These are phyloP conservation scores for Helicoverpa armigera DNA, from an alignment of 1,140 invertebrate genomes.

Conservation along the genomic window DNA sequence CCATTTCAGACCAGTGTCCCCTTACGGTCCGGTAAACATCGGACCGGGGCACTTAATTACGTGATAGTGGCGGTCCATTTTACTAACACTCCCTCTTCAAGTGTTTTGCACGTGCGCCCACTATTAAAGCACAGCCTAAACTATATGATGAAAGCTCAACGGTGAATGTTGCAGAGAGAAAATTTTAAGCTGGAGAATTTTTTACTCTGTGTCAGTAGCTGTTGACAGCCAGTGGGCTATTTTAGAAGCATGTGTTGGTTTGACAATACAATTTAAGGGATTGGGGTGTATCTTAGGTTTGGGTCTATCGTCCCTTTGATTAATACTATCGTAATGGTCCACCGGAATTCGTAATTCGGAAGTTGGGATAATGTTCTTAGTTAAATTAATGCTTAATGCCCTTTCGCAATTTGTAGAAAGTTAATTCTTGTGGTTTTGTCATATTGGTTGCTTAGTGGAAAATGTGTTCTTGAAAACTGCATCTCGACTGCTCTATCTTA, in stretches of 20 bases:
- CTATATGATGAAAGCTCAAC: constrained; percentile 2
- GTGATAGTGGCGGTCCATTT: constrained; percentile 67
- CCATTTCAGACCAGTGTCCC: constrained; percentile 58
- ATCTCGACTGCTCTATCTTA: too few species aligned
- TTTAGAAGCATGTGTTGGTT: constrained; percentile 59
- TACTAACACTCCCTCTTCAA: constrained; percentile 58
- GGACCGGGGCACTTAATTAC: constrained; percentile 65
- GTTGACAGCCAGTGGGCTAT: neutral
- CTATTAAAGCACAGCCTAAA: constrained; percentile 42
- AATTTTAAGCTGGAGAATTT: neutral
- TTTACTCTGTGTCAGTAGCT: constrained; percentile 38
- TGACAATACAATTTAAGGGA: constrained; percentile 66
- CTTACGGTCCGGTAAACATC: constrained; percentile 65
- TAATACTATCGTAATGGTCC: constrained; percentile 61
- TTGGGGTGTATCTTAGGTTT: constrained; percentile 55
- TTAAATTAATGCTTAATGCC: constrained; percentile 42
- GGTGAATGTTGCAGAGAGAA: neutral
- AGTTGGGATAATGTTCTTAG: constrained; percentile 52
- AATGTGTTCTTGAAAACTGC: too few species aligned
- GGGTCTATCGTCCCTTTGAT: constrained; percentile 63
- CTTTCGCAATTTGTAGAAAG: neutral
- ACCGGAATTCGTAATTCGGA: constrained; percentile 62
- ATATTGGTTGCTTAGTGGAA: neutral
- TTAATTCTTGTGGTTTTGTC: neutral
- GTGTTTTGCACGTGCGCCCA: constrained; percentile 54